Base-by-base conservation (phyloP, 1,140 invertebrate genomes). In the Camponotus floridanus region DNA sequence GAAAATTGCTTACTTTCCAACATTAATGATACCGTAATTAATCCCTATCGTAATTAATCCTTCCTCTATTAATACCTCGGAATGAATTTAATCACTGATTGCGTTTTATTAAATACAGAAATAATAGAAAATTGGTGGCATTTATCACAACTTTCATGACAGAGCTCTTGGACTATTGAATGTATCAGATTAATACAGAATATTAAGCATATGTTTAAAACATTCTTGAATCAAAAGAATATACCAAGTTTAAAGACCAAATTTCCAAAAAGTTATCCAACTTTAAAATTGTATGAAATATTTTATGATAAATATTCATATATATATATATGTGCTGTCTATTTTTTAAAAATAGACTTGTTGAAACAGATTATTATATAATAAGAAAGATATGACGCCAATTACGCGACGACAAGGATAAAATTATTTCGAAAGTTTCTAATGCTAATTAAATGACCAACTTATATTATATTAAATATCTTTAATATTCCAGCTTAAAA, bases 101-200 rank as follows among this genome's bases (percentile, higher is more conserved):
- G 36, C 48, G 42, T 9, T 57, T 70, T 33, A 42, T 80, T 21
- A 70, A 70, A 57, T 39, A 65, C 7, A 57, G 57, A 48, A 42
- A 80, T 80, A 5, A 18, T 57, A 42, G 9, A 57, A 70, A 70
- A 51, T 15, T 15, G 55, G 0, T 5, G 64, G 5, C 57, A n/a
- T 55, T 7, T 15, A 57, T 42, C n/a, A 2, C 33, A 9, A 55
- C n/a, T 9, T 15, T 62, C 3, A 65, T 31, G 45, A 26, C n/a
- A 62, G 42, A 70, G 42, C 9, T 42, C 33, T 61, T 71, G 15
- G 42, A 81, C 62, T 57, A 36, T 26, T 3, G 48, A 33, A 39
- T 33, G 31, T 76, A 33, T 62, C 59, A 6, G 2, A 42, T 62
- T 9, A 76, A 64, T 3, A 26, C 13, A 31, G 15, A 42, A 45